A percentile compares a stretch with the other conserved stretches of the same genome.
Conservation (phyloP, 2,113 vertebrate genomes). For the Indicator indicator region DNA sequence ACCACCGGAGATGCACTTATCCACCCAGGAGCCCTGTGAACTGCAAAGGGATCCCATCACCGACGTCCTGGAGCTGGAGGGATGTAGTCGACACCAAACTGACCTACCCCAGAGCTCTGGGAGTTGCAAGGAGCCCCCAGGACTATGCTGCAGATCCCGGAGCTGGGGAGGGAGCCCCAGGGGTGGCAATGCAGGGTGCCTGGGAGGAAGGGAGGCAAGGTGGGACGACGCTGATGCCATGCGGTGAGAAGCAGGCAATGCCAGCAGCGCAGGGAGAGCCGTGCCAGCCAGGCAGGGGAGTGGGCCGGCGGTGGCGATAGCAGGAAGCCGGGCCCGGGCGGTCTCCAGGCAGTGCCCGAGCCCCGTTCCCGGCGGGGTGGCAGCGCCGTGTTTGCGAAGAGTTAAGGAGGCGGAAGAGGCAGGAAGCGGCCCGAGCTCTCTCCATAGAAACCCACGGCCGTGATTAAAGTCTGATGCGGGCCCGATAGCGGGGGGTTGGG, state of each 20-base stretch:
- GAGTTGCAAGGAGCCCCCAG: neutral
- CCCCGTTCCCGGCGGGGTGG: constrained; percentile 25
- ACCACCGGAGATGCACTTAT: accelerated
- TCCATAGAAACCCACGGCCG: constrained; percentile 92
- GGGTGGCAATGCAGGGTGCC: neutral
- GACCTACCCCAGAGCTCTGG: neutral
- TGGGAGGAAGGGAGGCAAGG: accelerated
- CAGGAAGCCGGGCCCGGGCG: neutral
- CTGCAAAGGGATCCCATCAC: neutral
- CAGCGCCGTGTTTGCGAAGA: constrained; percentile 86
- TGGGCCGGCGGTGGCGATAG: neutral
- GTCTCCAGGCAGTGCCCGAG: constrained; percentile 56
- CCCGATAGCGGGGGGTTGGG: constrained; percentile 82
- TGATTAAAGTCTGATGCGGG: constrained; percentile 92
- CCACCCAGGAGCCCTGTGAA: neutral
- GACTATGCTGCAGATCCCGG: neutral
- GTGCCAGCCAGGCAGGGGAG: too few species aligned
- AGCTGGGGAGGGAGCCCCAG: neutral
- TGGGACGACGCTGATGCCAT: accelerated
- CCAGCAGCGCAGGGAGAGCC: neutral
- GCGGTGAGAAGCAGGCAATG: neutral
- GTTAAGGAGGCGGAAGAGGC: constrained; percentile 91
- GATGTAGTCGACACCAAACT: neutral
- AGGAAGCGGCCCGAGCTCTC: constrained; percentile 89
- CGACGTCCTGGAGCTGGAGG: neutral